Evolutionary conservation across 2,888 invertebrate species (phyloP).

Genomic region (Cloeon dipterum): DNA sequence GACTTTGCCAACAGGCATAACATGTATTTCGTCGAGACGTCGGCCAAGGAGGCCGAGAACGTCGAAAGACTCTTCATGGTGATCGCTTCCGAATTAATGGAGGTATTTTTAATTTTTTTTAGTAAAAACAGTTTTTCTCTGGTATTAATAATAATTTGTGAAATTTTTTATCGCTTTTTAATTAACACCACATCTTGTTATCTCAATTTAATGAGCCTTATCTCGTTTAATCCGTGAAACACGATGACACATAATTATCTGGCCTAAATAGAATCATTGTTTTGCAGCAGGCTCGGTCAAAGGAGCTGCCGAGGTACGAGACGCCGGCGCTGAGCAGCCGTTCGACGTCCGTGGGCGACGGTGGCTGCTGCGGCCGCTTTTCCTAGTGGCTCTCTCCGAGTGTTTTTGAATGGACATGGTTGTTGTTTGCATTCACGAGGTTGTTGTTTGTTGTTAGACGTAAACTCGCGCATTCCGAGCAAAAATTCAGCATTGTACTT

Average conservation of each 20-base stretch:
- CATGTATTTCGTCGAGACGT: constrained; percentile 96
- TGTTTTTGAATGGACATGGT: too few species aligned
- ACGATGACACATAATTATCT: neutral
- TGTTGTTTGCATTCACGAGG: too few species aligned
- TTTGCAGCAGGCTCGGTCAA: constrained; percentile 60
- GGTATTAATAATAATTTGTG: constrained; percentile 4
- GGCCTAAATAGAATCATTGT: too few species aligned
- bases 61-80: constrained; percentile 92
- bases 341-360: constrained; percentile 41
- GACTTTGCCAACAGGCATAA: constrained; percentile 88
- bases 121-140: too few species aligned
- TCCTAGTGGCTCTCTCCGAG: constrained; percentile 17
- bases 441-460: too few species aligned
- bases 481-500: too few species aligned
- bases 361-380: constrained; percentile 30
- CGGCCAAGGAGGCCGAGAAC: constrained; percentile 94
- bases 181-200: neutral
- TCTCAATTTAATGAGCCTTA: neutral
- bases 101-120: constrained; percentile 27
- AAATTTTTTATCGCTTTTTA: constrained; percentile 1
- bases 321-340: constrained; percentile 46
- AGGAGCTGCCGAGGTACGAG: constrained; percentile 55
- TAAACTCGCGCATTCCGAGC: too few species aligned
- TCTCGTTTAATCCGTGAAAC: neutral
- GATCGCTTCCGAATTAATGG: constrained; percentile 82